Evolutionary conservation across 2,113 vertebrate species (phyloP).

Genomic region (Rattus norvegicus): GRCr8 NC_086020.1:239936001-239936500

Average conservation of each 20-base stretch:
- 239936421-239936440: neutral
- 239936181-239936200: neutral
- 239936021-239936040: neutral
- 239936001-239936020: too few species aligned
- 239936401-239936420: neutral
- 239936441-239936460: neutral
- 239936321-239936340: neutral
- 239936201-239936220: neutral
- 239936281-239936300: neutral
- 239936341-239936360: neutral
- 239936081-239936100: too few species aligned
- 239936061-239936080: neutral
- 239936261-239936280: neutral
- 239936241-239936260: neutral
- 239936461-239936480: neutral
- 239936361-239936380: slow-evolving; percentile 26
- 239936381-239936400: neutral
- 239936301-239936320: neutral
- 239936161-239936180: neutral
- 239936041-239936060: neutral
- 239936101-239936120: neutral
- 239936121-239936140: neutral
- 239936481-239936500: neutral
- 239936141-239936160: neutral
- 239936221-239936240: neutral